phyloP scores from a whole-genome alignment of 1,140 invertebrate species.

The Ceratosolen fusciceps region DNA sequence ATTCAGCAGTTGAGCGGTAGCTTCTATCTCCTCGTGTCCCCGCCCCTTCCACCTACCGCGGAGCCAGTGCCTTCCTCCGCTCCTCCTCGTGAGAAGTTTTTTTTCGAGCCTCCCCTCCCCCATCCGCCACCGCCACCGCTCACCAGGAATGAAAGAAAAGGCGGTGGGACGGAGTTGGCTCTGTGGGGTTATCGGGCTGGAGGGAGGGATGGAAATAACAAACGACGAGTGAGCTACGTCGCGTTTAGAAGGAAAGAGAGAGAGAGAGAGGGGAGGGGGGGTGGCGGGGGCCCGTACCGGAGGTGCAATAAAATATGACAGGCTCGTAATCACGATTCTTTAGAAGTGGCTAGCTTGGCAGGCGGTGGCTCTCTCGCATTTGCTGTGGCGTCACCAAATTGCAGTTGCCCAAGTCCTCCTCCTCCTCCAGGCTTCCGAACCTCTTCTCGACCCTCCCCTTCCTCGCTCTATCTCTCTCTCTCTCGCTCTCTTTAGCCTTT shows the following conservation, averaged over 20 bases:
- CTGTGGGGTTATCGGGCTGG: too few species aligned
- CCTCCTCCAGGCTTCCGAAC: constrained; percentile 47
- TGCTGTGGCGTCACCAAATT: constrained; percentile 40
- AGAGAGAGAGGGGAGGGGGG: constrained; percentile 40
- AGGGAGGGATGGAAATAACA: constrained; percentile 23
- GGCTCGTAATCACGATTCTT: constrained; percentile 62
- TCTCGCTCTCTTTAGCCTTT: constrained; percentile 42
- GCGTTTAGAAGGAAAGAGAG: constrained; percentile 25
- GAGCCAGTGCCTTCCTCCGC: not conserved
- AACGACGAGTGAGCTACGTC: not conserved
- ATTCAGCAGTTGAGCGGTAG: not conserved
- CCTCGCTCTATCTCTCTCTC: constrained; percentile 44
- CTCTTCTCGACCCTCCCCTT: constrained; percentile 25
- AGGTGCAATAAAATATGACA: constrained; percentile 62
- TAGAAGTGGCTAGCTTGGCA: constrained; percentile 45
- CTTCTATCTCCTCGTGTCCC: not conserved
- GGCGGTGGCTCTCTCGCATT: constrained; percentile 30
- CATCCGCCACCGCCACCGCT: not conserved
- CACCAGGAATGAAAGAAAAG: constrained; percentile 1
- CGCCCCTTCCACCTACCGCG: not conserved
- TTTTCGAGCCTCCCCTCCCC: not conserved
- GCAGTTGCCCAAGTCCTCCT: constrained; percentile 28
- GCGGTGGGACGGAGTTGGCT: not conserved
- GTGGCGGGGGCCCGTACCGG: constrained; percentile 43
- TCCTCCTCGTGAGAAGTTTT: constrained; percentile 33